These are phyloP conservation scores for Cyanoderma ruficeps DNA, from an alignment of 2,113 vertebrate genomes.

Conservation along the genomic window DNA sequence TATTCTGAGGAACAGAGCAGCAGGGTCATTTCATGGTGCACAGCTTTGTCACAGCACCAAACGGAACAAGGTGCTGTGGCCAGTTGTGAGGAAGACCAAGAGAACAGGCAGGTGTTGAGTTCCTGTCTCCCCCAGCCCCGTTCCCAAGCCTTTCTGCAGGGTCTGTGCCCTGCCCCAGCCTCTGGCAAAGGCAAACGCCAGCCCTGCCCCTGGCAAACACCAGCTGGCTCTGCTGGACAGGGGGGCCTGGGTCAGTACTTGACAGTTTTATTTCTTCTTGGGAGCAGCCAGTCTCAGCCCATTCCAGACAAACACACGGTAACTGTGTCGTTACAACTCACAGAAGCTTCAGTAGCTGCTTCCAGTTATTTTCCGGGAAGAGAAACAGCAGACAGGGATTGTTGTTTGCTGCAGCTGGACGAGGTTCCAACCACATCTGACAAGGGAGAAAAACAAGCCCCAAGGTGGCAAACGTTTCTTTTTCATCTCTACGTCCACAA, in stretches of 20 bases:
- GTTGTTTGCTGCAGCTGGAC: background rate
- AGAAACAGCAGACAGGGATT: background rate
- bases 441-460: background rate
- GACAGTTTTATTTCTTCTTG: background rate
- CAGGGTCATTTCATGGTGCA: background rate
- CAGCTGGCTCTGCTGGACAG: background rate
- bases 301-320: background rate
- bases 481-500: background rate
- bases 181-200: background rate
- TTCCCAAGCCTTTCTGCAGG: background rate
- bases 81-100: background rate
- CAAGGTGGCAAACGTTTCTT: background rate
- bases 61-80: background rate
- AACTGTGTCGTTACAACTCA: background rate
- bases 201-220: background rate
- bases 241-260: rapidly evolving
- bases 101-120: rapidly evolving
- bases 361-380: background rate
- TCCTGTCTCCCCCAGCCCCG: background rate
- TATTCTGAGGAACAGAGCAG: background rate
- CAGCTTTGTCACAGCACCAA: background rate
- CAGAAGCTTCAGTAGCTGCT: background rate
- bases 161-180: background rate
- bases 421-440: background rate
- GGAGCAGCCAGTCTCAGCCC: background rate